Percentiles rank a stretch among this genome's conserved stretches.
Evolutionary conservation across 2,888 invertebrate species (phyloP).

Genomic region (Drosophila prostipennis): DNA sequence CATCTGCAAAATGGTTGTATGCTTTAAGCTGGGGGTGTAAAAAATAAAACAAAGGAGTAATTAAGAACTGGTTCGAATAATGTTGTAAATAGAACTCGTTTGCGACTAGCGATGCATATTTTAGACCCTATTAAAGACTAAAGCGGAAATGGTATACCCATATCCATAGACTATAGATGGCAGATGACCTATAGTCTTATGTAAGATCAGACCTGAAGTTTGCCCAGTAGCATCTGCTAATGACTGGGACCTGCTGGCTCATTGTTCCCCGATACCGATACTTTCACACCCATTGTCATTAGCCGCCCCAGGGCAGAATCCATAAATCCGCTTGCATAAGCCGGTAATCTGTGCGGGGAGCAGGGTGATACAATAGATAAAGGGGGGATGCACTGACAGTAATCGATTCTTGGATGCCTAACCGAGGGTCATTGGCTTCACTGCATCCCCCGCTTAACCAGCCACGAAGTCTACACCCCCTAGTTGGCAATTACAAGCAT

Average conservation of each 20-base stretch:
- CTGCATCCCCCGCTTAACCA: constrained; percentile 10
- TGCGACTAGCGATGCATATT: constrained; percentile 12
- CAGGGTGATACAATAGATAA: no score
- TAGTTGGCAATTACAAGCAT: constrained; percentile 23
- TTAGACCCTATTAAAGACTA: neutral
- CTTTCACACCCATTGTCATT: constrained; percentile 42
- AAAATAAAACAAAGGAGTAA: constrained; percentile 9
- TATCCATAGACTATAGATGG: neutral
- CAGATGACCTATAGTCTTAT: constrained; percentile 14
- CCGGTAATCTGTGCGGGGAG: constrained; percentile 18
- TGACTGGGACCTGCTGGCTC: constrained; percentile 14
- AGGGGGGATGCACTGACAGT: constrained; percentile 9
- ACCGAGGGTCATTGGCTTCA: constrained; percentile 28
- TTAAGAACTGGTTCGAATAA: constrained; percentile 50
- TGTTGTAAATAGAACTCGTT: constrained; percentile 31
- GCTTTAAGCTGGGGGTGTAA: constrained; percentile 5
- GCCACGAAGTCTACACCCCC: constrained; percentile 1
- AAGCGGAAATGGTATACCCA: constrained; percentile 8
- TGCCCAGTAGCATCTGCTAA: constrained; percentile 6
- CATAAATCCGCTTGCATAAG: constrained; percentile 43
- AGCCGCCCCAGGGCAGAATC: constrained; percentile 15
- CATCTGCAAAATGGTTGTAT: constrained; percentile 48
- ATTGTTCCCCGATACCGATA: constrained; percentile 28
- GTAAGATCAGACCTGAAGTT: constrained; percentile 10
- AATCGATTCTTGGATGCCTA: constrained; percentile 29